A percentile compares a stretch with the other conserved stretches of the same genome.
Evolutionary conservation across 2,888 invertebrate genomes (phyloP).

Genomic region (Ophraella communa): DNA sequence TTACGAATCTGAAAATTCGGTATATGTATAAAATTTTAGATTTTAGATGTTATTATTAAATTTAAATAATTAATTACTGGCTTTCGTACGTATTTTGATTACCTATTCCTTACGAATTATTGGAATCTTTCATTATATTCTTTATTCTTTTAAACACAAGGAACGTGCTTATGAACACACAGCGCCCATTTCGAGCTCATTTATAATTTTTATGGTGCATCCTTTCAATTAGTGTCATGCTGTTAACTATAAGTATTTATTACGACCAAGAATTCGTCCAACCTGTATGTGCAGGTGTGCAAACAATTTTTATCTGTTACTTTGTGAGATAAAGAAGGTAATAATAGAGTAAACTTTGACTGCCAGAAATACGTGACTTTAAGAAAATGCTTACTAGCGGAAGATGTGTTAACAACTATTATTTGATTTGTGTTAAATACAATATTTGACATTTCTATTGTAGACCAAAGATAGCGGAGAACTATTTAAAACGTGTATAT

Average conservation of each 20-base stretch:
- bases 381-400: background rate
- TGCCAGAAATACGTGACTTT: constrained; percentile 14
- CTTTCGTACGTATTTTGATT: background rate
- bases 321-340: constrained; percentile 13
- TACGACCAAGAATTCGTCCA: constrained; percentile 9
- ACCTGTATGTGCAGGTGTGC: constrained; percentile 28
- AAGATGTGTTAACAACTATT: background rate
- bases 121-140: background rate
- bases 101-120: background rate
- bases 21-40: no score
- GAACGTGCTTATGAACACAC: constrained; percentile 15
- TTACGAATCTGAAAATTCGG: no score
- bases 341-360: constrained; percentile 17
- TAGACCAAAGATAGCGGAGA: background rate
- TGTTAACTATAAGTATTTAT: constrained; percentile 24
- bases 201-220: constrained; percentile 17
- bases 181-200: constrained; percentile 8
- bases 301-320: constrained; percentile 24
- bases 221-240: constrained; percentile 19
- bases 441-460: constrained; percentile 4
- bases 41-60: no score
- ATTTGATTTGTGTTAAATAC: background rate
- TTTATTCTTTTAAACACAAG: background rate
- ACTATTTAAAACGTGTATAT: no score
- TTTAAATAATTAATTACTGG: no score